Evolutionary conservation across 2,797 vertebrate species (phyloP).

Genomic region (Melanotaenia pygmaea): DNA sequence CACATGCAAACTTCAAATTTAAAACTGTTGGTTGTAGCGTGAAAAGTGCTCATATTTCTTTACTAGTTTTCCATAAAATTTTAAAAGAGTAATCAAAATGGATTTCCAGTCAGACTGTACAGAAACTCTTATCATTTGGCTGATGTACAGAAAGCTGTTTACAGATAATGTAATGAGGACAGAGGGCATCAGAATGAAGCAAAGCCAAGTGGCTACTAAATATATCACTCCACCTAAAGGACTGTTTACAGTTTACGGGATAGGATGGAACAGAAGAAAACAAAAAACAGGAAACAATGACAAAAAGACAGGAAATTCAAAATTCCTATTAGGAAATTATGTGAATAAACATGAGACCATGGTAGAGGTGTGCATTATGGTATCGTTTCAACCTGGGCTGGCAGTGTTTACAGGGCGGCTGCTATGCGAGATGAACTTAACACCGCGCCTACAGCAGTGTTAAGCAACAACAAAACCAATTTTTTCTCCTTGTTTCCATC

Average conservation of each 20-base stretch:
- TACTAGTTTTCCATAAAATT: too few species aligned
- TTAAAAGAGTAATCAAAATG: conserved; percentile 26
- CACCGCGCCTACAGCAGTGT: too few species aligned
- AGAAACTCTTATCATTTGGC: conserved; percentile 38
- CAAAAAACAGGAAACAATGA: conserved; percentile 37
- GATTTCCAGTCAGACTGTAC: conserved; percentile 25
- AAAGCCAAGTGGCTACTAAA: conserved; percentile 56
- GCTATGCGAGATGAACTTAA: too few species aligned
- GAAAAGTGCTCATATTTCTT: neutral
- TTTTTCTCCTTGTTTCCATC: too few species aligned
- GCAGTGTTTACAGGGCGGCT: too few species aligned
- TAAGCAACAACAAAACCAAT: too few species aligned
- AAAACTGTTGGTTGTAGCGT: neutral
- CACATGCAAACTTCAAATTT: conserved; percentile 9
- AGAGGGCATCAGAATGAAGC: conserved; percentile 59
- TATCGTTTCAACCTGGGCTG: too few species aligned
- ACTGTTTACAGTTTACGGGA: conserved; percentile 31
- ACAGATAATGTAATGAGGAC: conserved; percentile 66
- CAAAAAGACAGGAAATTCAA: conserved; percentile 31
- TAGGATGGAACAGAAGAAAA: conserved; percentile 17
- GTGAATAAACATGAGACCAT: conserved; percentile 3
- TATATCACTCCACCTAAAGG: conserved; percentile 53
- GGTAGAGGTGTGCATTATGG: too few species aligned
- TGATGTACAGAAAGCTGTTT: conserved; percentile 51
- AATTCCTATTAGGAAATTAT: conserved; percentile 22